Conservation (phyloP, 2,888 invertebrate species). For the Drosophila seclusa region DNA sequence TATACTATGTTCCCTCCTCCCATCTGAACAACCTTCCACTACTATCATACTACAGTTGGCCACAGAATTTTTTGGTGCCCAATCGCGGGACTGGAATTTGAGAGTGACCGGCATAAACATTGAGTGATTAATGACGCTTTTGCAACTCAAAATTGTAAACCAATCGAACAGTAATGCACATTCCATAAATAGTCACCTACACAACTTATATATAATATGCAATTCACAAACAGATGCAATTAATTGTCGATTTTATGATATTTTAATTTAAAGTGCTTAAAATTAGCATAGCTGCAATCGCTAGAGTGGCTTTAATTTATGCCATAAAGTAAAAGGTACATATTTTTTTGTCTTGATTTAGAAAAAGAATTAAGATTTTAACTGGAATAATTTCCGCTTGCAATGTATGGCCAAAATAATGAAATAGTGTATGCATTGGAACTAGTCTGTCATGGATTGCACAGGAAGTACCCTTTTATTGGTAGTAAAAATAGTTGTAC, state of each 20-base stretch:
- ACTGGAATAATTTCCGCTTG: slow-evolving; percentile 18
- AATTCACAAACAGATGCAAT: slow-evolving; percentile 34
- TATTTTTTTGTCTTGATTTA: slow-evolving; percentile 11
- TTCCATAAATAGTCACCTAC: slow-evolving; percentile 13
- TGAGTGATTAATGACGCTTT: slow-evolving; percentile 59
- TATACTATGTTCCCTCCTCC: no score
- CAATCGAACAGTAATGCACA: slow-evolving; percentile 38
- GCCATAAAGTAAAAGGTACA: slow-evolving; percentile 9
- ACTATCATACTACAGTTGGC: no score
- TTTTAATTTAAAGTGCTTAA: slow-evolving; percentile 58
- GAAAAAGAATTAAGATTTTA: slow-evolving; percentile 9
- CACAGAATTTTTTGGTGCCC: no score
- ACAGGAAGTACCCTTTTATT: slow-evolving; percentile 62
- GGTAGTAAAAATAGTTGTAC: slow-evolving; percentile 33
- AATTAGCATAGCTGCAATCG: slow-evolving; percentile 47
- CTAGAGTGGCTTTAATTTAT: slow-evolving; percentile 38
- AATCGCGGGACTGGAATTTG: no score
- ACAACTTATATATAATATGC: not conserved
- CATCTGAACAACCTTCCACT: no score
- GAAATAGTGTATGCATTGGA: slow-evolving; percentile 59
- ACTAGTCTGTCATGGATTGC: slow-evolving; percentile 18
- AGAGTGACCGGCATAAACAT: no score
- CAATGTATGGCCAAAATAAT: slow-evolving; percentile 27
- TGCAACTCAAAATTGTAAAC: slow-evolving; percentile 52
- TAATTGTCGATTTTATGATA: slow-evolving; percentile 63